Conservation (phyloP, 2,113 vertebrate species). For the Girardinichthys multiradiatus region DNA sequence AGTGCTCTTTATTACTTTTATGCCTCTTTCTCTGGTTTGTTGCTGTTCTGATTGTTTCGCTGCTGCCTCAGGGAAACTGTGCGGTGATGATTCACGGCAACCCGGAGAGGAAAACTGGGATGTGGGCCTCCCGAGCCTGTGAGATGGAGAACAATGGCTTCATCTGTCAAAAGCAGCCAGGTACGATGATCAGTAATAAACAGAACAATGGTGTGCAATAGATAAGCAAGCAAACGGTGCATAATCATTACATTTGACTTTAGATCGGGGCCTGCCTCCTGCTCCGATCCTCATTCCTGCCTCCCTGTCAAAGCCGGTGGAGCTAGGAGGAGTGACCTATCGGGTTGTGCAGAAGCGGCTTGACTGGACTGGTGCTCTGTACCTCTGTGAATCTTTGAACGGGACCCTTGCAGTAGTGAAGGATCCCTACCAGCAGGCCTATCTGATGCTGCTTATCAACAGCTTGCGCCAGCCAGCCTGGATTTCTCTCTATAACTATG, state of each 20-base stretch:
- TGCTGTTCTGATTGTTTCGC: slow-evolving; percentile 20
- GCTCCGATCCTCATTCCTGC: slow-evolving; percentile 75
- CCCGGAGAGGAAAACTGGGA: slow-evolving; percentile 85
- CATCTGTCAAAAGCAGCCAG: slow-evolving; percentile 85
- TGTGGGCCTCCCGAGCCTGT: slow-evolving; percentile 91
- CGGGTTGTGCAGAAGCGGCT: slow-evolving; percentile 89
- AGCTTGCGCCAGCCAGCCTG: slow-evolving; percentile 85
- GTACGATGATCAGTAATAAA: slow-evolving; percentile 59
- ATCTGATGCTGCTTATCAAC: slow-evolving; percentile 87
- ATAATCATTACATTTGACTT: background rate
- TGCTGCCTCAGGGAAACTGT: slow-evolving; percentile 87
- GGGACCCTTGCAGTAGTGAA: slow-evolving; percentile 84
- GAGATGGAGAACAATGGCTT: slow-evolving; percentile 88
- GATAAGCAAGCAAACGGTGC: background rate
- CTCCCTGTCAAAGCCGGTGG: slow-evolving; percentile 79
- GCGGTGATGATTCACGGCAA: slow-evolving; percentile 88
- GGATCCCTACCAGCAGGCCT: slow-evolving; percentile 89
- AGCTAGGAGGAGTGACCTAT: slow-evolving; percentile 89
- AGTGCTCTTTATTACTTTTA: background rate
- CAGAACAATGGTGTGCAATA: background rate
- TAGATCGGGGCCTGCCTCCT: slow-evolving; percentile 65
- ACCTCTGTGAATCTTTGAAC: slow-evolving; percentile 91
- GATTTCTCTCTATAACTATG: slow-evolving; percentile 88
- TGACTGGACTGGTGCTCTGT: slow-evolving; percentile 89
- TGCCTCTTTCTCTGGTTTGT: background rate